phyloP scores from a whole-genome alignment of 2,888 invertebrate genomes.

The Metellina segmentata region DNA sequence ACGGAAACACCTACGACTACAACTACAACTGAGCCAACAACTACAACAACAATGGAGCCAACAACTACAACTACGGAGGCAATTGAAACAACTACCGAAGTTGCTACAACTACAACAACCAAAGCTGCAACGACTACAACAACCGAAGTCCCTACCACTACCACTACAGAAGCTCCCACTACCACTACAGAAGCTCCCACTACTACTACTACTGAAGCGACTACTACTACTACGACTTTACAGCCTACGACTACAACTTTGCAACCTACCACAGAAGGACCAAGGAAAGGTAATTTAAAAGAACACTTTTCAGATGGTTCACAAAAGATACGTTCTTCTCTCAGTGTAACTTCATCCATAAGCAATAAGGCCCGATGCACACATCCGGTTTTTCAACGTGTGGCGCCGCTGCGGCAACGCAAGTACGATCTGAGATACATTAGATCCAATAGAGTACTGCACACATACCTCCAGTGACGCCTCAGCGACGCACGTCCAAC shows the following conservation, averaged over 20 bases:
- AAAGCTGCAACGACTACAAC: slow-evolving; percentile 19
- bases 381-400: too few relatives aligned
- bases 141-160: background rate
- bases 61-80: background rate
- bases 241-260: slow-evolving; percentile 24
- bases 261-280: slow-evolving; percentile 47
- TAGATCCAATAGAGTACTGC: too few relatives aligned
- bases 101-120: slow-evolving; percentile 21
- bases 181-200: slow-evolving; percentile 14
- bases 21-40: slow-evolving; percentile 50
- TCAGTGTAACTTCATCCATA: too few relatives aligned
- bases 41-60: slow-evolving; percentile 52
- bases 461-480: too few relatives aligned
- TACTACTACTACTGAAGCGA: slow-evolving; percentile 2
- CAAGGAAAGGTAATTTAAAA: slow-evolving; percentile 40
- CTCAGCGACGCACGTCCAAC: too few relatives aligned
- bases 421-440: too few relatives aligned
- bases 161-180: slow-evolving; percentile 23
- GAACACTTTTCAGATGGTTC: too few relatives aligned
- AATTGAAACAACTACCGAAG: slow-evolving; percentile 43
- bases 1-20: slow-evolving; percentile 44
- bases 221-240: background rate
- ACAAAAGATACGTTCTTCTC: too few relatives aligned
- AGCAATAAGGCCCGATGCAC: too few relatives aligned
- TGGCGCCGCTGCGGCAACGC: too few relatives aligned